A percentile compares a stretch with the other conserved stretches of the same genome.
Evolutionary conservation across 64 coral and sea anemone species (phyloP).

Genomic region (Trachythela sp.): DNA sequence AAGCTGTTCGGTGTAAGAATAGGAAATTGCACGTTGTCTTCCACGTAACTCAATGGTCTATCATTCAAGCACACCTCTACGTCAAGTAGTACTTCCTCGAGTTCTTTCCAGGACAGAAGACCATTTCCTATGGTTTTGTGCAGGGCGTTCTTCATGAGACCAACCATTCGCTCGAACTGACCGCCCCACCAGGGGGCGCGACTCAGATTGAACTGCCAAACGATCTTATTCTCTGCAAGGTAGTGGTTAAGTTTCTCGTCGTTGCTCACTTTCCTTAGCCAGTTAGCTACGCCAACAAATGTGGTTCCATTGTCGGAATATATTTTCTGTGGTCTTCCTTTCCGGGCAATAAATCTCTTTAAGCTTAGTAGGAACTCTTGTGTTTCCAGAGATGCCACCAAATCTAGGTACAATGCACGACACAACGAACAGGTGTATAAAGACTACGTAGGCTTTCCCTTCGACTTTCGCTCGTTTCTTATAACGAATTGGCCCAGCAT

Average conservation of each 20-base stretch:
- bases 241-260: slow-evolving; percentile 19
- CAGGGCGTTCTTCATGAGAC: background rate
- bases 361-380: slow-evolving; percentile 24
- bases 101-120: slow-evolving; percentile 5
- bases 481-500: too few relatives aligned
- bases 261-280: slow-evolving; percentile 12
- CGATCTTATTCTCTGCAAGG: slow-evolving; percentile 39
- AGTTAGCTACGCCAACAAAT: slow-evolving; percentile 12
- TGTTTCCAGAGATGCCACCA: slow-evolving; percentile 16
- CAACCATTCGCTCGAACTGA: slow-evolving; percentile 30
- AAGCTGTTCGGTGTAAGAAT: slow-evolving; percentile 42
- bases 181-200: slow-evolving; percentile 32
- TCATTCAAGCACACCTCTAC: slow-evolving; percentile 21
- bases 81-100: slow-evolving; percentile 14
- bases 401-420: background rate
- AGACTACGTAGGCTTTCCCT: slow-evolving; percentile 28
- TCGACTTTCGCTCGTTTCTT: too few relatives aligned
- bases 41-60: slow-evolving; percentile 23
- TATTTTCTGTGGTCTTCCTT: slow-evolving; percentile 19
- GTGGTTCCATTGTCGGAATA: slow-evolving; percentile 38
- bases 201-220: slow-evolving; percentile 37
- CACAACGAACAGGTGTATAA: slow-evolving; percentile 29
- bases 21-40: slow-evolving; percentile 37
- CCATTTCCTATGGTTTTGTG: background rate
- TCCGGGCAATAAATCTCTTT: background rate